Evolutionary conservation across 2,797 vertebrate species (phyloP).

Genomic region (Neoniphon sammara): DNA sequence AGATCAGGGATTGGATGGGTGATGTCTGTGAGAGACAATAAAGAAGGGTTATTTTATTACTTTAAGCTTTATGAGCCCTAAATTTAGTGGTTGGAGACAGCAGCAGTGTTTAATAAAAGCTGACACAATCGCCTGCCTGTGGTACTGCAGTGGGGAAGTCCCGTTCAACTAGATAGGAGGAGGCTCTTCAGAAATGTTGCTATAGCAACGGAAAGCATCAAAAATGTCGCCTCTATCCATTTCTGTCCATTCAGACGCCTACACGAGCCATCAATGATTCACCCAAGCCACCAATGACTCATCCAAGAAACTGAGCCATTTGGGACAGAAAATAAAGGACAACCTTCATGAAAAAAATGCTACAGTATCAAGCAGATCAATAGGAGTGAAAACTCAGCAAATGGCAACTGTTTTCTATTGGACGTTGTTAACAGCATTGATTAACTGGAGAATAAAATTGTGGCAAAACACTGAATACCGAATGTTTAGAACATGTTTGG

Average conservation of each 20-base stretch:
- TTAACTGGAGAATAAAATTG: too few relatives aligned
- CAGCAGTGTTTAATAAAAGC: slow-evolving; percentile 38
- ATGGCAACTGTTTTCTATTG: too few relatives aligned
- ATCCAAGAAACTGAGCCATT: slow-evolving; percentile 6
- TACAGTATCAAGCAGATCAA: not conserved
- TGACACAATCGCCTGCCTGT: slow-evolving; percentile 52
- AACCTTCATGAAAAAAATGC: not conserved
- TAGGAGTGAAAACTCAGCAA: not conserved
- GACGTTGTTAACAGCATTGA: too few relatives aligned
- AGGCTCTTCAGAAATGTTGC: slow-evolving; percentile 70
- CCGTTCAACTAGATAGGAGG: slow-evolving; percentile 61
- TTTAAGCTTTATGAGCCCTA: slow-evolving; percentile 20
- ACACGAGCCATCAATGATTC: slow-evolving; percentile 20
- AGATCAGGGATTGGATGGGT: slow-evolving; percentile 89
- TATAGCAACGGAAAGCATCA: slow-evolving; percentile 74
- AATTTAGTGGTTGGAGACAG: slow-evolving; percentile 25
- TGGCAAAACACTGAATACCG: too few relatives aligned
- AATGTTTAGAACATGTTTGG: too few relatives aligned
- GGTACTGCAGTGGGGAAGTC: slow-evolving; percentile 57
- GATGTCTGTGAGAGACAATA: slow-evolving; percentile 78
- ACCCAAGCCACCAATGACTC: slow-evolving; percentile 16
- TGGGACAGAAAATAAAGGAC: not conserved
- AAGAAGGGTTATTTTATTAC: not conserved
- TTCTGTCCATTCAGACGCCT: slow-evolving; percentile 12
- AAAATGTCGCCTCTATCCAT: slow-evolving; percentile 45